Base-by-base conservation (phyloP, 1,140 invertebrate species). In the Probaryconus sp. region DNA sequence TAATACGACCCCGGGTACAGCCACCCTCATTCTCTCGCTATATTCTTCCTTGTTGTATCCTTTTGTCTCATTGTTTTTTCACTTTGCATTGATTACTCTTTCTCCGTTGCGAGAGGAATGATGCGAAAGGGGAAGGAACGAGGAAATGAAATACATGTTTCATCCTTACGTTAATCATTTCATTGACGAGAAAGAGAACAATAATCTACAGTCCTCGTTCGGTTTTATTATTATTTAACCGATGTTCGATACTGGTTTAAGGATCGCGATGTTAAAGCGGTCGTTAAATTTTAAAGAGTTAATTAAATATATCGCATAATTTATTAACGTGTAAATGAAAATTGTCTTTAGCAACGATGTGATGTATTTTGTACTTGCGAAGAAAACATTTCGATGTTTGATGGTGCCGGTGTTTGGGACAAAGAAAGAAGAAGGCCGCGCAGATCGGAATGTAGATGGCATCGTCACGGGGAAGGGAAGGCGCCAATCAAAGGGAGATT, bases 361-460 rank as follows among this genome's bases (percentile, higher is more conserved):
- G n/a, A n/a, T n/a, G n/a, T n/a, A n/a, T n/a, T n/a, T n/a, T n/a
- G n/a, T n/a, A n/a, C n/a, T n/a, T n/a, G n/a, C n/a, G n/a, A n/a
- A n/a, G n/a, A n/a, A n/a, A n/a, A n/a, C n/a, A n/a, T n/a, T n/a
- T n/a, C n/a, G 11, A 33, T n/a, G 21, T 24, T 47, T 14, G 17
- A 31, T 20, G 31, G 30, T 35, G 47, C 26, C 28, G 43, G 43
- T 30, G 30, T 47, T 14, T 18, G 47, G 16, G 14, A 20, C 30
- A 50, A 50, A 33, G 47, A 50, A 50, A 18, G 71, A 30, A 56
- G 76, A 74, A 79, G n/a, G 63, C 68, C 77, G 63, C 80, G 26
- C 67, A 58, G 78, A 81, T 81, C 56, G 81, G 79, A 82, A 81
- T 79, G 77, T 77, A 76, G 80, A 79, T 79, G 78, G 80, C 78